Conservation (phyloP, 2,113 vertebrate species). For the Nipponia nippon region DNA sequence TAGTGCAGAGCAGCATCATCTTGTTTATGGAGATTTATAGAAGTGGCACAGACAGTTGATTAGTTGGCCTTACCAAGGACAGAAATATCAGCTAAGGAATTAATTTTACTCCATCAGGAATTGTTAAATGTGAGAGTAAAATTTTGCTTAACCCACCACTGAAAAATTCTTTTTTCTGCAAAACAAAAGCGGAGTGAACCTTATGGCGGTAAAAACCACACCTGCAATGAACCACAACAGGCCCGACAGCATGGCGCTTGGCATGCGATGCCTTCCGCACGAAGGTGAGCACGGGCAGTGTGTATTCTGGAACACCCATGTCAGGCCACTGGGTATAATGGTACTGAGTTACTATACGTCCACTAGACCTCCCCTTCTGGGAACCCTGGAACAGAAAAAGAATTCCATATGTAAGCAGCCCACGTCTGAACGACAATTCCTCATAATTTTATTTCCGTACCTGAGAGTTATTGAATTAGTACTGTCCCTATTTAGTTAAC, state of each 20-base stretch:
- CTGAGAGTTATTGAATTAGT: not conserved
- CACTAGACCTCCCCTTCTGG: slow-evolving; percentile 81
- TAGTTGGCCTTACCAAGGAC: not conserved
- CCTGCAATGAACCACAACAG: slow-evolving; percentile 95
- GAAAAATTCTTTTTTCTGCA: not conserved
- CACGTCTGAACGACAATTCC: not conserved
- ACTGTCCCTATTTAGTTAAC: not conserved
- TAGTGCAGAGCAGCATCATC: not conserved
- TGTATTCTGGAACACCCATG: slow-evolving; percentile 92
- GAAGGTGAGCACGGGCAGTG: slow-evolving; percentile 89
- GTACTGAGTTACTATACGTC: slow-evolving; percentile 86
- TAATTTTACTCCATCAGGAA: not conserved
- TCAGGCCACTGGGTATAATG: slow-evolving; percentile 99
- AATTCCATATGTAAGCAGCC: not conserved
- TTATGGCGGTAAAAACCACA: slow-evolving; percentile 48
- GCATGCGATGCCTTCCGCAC: slow-evolving; percentile 85
- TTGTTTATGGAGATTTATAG: not conserved
- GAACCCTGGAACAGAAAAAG: slow-evolving; percentile 78
- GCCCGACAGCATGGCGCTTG: slow-evolving; percentile 77
- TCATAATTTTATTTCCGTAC: not conserved
- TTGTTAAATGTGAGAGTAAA: not conserved
- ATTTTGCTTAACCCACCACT: not conserved
- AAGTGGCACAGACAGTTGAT: not conserved
- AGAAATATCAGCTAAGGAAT: slow-evolving; percentile 9
- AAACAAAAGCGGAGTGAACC: not conserved